Conservation (phyloP, 2,888 invertebrate genomes). For the Girardia tigrina region DNA sequence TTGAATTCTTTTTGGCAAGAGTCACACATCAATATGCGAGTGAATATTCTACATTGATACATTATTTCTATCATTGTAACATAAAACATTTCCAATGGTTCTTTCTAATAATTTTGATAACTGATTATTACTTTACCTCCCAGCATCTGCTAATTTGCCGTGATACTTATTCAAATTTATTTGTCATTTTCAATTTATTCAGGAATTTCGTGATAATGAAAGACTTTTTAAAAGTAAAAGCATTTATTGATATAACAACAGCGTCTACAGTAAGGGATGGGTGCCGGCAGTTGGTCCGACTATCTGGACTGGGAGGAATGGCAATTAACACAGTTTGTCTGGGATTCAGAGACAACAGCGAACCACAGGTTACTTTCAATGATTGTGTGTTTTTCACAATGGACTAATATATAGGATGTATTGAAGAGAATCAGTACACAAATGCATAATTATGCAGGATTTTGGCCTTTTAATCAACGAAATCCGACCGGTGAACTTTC, state of each 20-base stretch:
- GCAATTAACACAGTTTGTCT: constrained; percentile 85
- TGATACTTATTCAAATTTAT: no score
- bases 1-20: no score
- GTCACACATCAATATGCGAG: no score
- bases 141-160: no score
- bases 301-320: constrained; percentile 94
- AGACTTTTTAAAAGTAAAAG: constrained; percentile 59
- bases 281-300: constrained; percentile 71
- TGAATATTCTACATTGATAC: no score
- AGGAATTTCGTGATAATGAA: constrained; percentile 38
- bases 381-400: not conserved
- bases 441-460: not conserved
- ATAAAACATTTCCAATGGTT: no score
- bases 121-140: no score
- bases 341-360: constrained; percentile 70
- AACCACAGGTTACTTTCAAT: constrained; percentile 58
- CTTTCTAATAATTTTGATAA: no score
- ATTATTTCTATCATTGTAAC: no score
- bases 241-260: constrained; percentile 83
- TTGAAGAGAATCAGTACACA: not conserved
- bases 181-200: no score
- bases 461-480: not conserved
- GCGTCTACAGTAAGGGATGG: constrained; percentile 73
- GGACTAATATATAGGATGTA: not conserved
- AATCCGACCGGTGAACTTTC: not conserved